Evolutionary conservation across 2,113 vertebrate species (phyloP).

Genomic region (Callaeas wilsoni): DNA sequence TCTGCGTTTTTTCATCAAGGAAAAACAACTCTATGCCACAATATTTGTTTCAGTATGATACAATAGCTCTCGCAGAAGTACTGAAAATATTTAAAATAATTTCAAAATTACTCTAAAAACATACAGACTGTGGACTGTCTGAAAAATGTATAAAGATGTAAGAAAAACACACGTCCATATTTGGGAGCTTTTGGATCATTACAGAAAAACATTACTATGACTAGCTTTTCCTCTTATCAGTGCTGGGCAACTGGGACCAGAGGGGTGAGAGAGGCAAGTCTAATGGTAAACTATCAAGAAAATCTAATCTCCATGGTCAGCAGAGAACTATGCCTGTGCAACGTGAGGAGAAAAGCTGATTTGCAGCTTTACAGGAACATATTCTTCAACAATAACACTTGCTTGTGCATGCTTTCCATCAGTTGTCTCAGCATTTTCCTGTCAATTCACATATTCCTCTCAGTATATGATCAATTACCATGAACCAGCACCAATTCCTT

Average conservation of each 20-base stretch:
- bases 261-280: neutral
- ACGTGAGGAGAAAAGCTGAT: neutral
- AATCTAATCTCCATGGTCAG: neutral
- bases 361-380: neutral
- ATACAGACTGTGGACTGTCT: neutral
- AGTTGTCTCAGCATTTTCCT: neutral
- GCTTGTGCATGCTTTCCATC: neutral
- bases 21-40: neutral
- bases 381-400: neutral
- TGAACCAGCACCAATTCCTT: neutral
- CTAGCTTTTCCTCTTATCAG: neutral
- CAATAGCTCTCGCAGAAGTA: neutral
- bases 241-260: neutral
- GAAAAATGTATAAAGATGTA: neutral
- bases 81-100: neutral
- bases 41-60: neutral
- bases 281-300: neutral
- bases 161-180: neutral
- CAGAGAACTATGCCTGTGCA: neutral
- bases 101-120: neutral
- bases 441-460: neutral
- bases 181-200: neutral
- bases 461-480: neutral
- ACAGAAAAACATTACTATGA: neutral
- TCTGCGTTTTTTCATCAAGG: neutral